A percentile compares a stretch with the other conserved stretches of the same genome.
Evolutionary conservation across 2,113 vertebrate species (phyloP).

Genomic region (Candoia aspera): DNA sequence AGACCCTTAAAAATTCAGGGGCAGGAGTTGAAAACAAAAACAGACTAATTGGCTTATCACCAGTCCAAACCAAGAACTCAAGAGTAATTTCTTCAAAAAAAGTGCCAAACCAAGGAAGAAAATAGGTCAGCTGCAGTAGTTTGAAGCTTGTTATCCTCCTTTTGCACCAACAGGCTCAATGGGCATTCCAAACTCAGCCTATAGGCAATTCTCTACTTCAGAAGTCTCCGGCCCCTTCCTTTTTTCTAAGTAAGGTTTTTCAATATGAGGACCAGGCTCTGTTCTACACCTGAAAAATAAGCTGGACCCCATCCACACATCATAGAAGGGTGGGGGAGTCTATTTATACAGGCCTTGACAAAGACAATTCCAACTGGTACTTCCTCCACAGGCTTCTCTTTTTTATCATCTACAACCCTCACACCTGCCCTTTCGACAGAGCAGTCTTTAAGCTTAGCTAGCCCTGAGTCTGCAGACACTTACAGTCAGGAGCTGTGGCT

Average conservation of each 20-base stretch:
- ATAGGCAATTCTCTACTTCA: neutral
- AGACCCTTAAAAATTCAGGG: neutral
- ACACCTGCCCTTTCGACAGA: neutral
- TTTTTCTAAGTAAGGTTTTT: neutral
- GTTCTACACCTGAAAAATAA: neutral
- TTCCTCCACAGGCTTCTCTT: neutral
- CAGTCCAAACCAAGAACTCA: neutral
- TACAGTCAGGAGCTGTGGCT: too few species aligned
- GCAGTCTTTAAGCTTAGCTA: neutral
- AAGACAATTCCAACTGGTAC: neutral
- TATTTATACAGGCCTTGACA: neutral
- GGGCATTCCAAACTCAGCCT: neutral
- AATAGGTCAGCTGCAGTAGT: neutral
- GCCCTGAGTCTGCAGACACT: neutral
- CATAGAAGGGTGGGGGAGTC: neutral
- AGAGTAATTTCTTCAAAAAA: neutral
- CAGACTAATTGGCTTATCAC: neutral
- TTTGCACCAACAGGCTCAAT: neutral
- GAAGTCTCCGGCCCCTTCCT: neutral
- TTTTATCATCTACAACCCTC: neutral
- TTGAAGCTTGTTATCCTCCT: neutral
- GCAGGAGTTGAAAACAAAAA: neutral
- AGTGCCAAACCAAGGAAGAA: neutral
- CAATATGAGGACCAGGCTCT: neutral
- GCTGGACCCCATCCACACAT: neutral